Evolutionary conservation across 2,888 invertebrate genomes (phyloP).

Genomic region (Bellardia bayeri): DNA sequence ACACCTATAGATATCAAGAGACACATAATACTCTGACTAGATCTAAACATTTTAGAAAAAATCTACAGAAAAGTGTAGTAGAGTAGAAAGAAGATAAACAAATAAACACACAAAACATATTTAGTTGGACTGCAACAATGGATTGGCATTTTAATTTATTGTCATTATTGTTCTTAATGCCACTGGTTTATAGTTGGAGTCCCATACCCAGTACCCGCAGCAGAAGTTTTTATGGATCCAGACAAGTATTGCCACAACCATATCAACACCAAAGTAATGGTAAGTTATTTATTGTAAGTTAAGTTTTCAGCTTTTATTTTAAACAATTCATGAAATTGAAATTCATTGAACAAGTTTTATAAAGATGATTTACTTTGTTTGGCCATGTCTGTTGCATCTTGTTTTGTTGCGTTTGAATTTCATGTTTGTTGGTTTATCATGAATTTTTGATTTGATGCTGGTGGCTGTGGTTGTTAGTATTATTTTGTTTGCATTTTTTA

Average conservation of each 20-base stretch:
- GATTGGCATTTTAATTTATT: constrained; percentile 69
- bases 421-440: background rate
- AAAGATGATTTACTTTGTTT: constrained; percentile 14
- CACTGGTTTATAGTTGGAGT: constrained; percentile 70
- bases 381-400: constrained; percentile 25
- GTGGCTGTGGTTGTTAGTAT: constrained; percentile 1
- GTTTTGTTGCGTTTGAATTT: constrained; percentile 13
- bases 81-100: background rate
- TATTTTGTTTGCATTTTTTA: constrained; percentile 25
- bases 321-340: constrained; percentile 38
- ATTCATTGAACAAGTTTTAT: constrained; percentile 50
- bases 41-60: background rate
- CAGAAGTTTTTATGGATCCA: constrained; percentile 34
- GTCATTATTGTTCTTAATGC: constrained; percentile 70
- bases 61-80: background rate
- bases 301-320: background rate
- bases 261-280: constrained; percentile 71
- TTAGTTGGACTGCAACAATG: constrained; percentile 61
- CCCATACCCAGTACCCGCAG: constrained; percentile 41
- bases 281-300: constrained; percentile 54
- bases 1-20: background rate
- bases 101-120: background rate
- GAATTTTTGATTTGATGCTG: constrained; percentile 9
- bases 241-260: constrained; percentile 13
- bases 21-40: background rate